Evolutionary conservation across 2,797 vertebrate genomes (phyloP), one percentile per base, ranked within the genome.

Genomic region (Acanthurus lineatus): DNA sequence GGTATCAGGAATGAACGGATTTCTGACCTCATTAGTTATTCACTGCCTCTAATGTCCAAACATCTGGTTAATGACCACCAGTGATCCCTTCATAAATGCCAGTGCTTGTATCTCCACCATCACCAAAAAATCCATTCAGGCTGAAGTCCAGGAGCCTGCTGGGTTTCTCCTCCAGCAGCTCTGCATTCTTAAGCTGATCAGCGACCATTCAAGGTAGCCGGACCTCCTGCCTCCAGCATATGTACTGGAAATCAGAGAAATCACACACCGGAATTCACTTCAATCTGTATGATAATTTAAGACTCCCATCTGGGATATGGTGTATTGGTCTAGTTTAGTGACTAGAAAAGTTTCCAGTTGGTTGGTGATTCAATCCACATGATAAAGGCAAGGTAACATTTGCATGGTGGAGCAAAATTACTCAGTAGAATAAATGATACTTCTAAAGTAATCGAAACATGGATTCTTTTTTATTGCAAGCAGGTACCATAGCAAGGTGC

Each of bases 11-110:
- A 73, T 19, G 52, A 84, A 65, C 69, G 61, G 73, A 89, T 85
- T 89, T 61, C 64, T 15, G 61, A 68, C 75, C 84, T 91, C 86
- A 93, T 94, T 88, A 87, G 75, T 85, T 91, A 93, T 92, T 93
- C 89, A 92, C 92, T 90, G 85, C 85, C 73, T 89, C 78, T 85
- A 76, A 88, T 86, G 76, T 92, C 82, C 45, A 40, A 89, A 91
- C 92, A 93, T 89, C 87, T 92, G 89, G 90, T 88, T 87, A 91
- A 87, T 90, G 86, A 91, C 77, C 76, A 83, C 79, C 73, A 80
- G 79, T 90, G 87, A 87, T 86, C 82, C 63, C 78, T 81, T 81
- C 81, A 78, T 91, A 77, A 83, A 81, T 69, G 69, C 38, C 9
- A 9, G 56, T 63, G 63, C 77, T 38, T 28, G 0, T 32, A 22